Evolutionary conservation across 2,113 vertebrate species (phyloP).

Genomic region (Chaetops frenatus): DNA sequence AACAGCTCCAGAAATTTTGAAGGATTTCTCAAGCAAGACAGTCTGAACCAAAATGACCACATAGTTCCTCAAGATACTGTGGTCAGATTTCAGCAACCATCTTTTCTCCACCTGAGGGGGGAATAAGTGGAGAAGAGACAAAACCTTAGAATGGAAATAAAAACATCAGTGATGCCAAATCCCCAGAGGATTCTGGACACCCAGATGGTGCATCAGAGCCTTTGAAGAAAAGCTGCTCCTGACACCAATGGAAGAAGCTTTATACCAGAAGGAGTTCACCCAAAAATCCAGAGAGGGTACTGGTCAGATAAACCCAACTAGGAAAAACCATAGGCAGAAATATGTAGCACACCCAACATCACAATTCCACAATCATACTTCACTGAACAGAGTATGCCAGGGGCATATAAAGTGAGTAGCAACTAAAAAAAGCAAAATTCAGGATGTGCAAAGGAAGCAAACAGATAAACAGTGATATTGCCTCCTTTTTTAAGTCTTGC

Average conservation of each 20-base stretch:
- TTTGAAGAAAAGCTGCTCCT: neutral
- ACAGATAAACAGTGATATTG: neutral
- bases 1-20: neutral
- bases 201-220: neutral
- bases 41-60: neutral
- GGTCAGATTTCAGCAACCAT: neutral
- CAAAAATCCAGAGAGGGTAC: neutral
- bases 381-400: neutral
- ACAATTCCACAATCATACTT: neutral
- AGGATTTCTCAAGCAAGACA: neutral
- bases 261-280: neutral
- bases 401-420: neutral
- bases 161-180: neutral
- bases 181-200: neutral
- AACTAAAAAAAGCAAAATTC: neutral
- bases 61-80: neutral
- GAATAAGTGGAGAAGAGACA: neutral
- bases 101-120: neutral
- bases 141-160: neutral
- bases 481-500: neutral
- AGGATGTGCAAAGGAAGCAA: neutral
- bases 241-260: neutral
- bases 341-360: neutral
- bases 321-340: neutral
- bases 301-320: neutral